Evolutionary conservation across 1,140 invertebrate genomes (phyloP), one percentile per base, ranked within the genome.

Genomic region (Formica selysi): DNA sequence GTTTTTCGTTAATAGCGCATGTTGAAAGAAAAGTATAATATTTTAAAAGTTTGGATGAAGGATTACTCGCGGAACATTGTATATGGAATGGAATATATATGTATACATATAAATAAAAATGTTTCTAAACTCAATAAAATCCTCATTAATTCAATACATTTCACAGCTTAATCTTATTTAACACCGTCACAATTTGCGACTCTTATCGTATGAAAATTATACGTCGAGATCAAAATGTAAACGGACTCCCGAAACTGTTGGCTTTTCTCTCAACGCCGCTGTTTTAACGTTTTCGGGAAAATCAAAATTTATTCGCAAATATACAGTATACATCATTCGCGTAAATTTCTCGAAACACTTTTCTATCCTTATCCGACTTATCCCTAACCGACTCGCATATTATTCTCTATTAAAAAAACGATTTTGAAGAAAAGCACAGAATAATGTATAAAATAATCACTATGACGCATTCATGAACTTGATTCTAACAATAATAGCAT

Each of bases 121-220:
- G 38, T 19, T 3, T 74, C 22, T 83, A 59, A 41, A 83, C 16
- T 68, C 19, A 76, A 87, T 62, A 76, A 88, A 68, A 61, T 88
- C 70, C 38, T 71, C 29, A 62, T 88, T 84, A 87, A 84, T 88
- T 32, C 38, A 29, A 71, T n/a, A 83, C 70, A 87, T 59, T 70
- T 29, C 41, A 36, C 16, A 44, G 13, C 32, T 76, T 68, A 83
- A 26, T 16, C 22, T 71, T 48, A 84, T 44, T 22, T 22, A 22
- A 22, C 74, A 41, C 29, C 19, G 61, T 61, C 29, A 62, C 51
- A 76, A 48, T n/a, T 51, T 36, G 51, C 44, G 32, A 85, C 38
- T 48, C 61, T 65, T 48, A 54, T 26, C 13, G 10, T 86, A 48
- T 57, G 51, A 70, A 83, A 74, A 83, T 73, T 83, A 73, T 67